Evolutionary conservation across 2,888 invertebrate genomes (phyloP), one percentile per base, ranked within the genome.

Genomic region (Fissipunctia ypsillon): DNA sequence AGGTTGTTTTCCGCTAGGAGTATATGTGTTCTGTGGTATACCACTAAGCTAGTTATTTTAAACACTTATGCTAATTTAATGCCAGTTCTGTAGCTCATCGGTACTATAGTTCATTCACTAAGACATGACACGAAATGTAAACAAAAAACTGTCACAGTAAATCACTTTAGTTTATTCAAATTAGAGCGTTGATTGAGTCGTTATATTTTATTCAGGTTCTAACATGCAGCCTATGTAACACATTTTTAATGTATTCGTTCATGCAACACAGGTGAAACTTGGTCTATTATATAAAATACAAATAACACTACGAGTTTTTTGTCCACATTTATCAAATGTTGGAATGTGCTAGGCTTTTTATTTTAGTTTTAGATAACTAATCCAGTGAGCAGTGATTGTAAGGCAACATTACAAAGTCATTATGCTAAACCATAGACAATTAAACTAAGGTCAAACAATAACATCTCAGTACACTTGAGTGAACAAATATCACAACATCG

Each of bases 401-500:
- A 76, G 16, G 56, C 2, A 45, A 65, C 16, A n/a, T 52, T 22
- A 59, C 4, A 28, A 56, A 41, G 31, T 25, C 22, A n/a, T 25
- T 12, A 22, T 16, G 28, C 12, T 28, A 12, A 67, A 48, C 28
- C 50, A 69, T 9, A 45, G 25, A 48, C 31, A 54, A 69, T 43
- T 31, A 41, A 52, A 59, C 1, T 35, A 31, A 68, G 45, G 43
- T 35, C 52, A 69, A 60, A 59, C 16, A 64, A 48, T 45, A 41
- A 45, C 35, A 38, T 57, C 63, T 59, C 63, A 63, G 43, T 77
- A 31, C 81, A 65, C 64, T 57, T 68, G 57, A 84, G 50, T 68
- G 56, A 81, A 78, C 54, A 81, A 76, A 75, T 65, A 68, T 48
- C 69, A 72, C 54, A 81, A 69, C 56, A 63, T 9, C 31, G 67